Evolutionary conservation across 2,113 vertebrate species (phyloP).

Genomic region (Arothron firmamentum): DNA sequence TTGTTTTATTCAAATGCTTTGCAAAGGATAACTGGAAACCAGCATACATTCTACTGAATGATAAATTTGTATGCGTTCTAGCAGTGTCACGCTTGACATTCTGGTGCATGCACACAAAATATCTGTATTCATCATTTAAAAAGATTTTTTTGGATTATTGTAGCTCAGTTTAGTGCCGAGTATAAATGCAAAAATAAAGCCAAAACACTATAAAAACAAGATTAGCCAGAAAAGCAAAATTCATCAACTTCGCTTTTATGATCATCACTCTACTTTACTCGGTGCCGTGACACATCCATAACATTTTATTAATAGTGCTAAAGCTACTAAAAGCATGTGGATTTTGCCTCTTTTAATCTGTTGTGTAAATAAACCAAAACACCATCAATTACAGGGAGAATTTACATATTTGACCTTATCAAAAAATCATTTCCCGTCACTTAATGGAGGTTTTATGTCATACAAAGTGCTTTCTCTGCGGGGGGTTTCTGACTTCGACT

Average conservation of each 20-base stretch:
- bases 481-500: conserved; percentile 53
- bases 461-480: conserved; percentile 23
- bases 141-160: conserved; percentile 53
- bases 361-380: conserved; percentile 59
- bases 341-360: conserved; percentile 53
- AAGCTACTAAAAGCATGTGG: conserved; percentile 46
- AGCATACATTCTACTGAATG: background rate
- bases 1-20: conserved; percentile 32
- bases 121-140: conserved; percentile 14
- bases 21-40: conserved; percentile 19
- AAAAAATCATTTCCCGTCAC: conserved; percentile 29
- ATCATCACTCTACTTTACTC: conserved; percentile 48
- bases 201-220: conserved; percentile 53
- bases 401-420: conserved; percentile 47
- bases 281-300: conserved; percentile 53
- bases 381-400: conserved; percentile 49
- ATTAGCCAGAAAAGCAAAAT: conserved; percentile 64
- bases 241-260: conserved; percentile 60
- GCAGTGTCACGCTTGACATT: conserved; percentile 21
- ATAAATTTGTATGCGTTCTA: background rate
- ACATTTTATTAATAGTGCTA: conserved; percentile 49
- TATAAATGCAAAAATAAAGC: conserved; percentile 37
- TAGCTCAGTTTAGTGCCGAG: conserved; percentile 19
- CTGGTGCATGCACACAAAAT: conserved; percentile 2
- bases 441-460: conserved; percentile 40